Percentiles rank a stretch among this genome's conserved stretches.
Evolutionary conservation across 2,797 vertebrate species (phyloP).

Genomic region (Cheirogaleus major): DNA sequence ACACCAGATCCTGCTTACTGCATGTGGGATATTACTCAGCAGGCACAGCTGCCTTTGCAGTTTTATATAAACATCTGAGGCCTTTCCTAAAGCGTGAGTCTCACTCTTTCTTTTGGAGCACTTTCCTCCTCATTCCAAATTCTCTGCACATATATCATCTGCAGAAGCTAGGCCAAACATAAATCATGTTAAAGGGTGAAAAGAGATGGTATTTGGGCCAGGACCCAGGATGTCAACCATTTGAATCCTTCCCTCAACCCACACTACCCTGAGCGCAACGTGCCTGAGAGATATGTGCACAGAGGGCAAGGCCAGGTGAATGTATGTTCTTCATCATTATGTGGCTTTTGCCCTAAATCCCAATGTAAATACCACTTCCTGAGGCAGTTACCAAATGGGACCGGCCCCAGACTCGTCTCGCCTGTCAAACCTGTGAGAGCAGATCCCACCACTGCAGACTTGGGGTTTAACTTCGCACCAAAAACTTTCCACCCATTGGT

Average conservation of each 20-base stretch:
- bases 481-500: conserved; percentile 48
- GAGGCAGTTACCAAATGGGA: conserved; percentile 49
- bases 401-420: neutral
- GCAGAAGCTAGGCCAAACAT: conserved; percentile 27
- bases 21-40: conserved; percentile 71
- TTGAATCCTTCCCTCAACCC: conserved; percentile 12
- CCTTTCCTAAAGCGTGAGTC: conserved; percentile 35
- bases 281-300: conserved; percentile 39
- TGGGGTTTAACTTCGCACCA: conserved; percentile 42
- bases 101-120: conserved; percentile 47
- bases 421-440: conserved; percentile 61
- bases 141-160: conserved; percentile 35
- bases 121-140: conserved; percentile 64
- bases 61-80: conserved; percentile 71
- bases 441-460: neutral
- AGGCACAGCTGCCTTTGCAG: conserved; percentile 65
- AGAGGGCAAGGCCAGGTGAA: conserved; percentile 24
- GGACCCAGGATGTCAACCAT: neutral
- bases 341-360: conserved; percentile 67
- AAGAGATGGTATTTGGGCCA: conserved; percentile 49
- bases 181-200: conserved; percentile 62
- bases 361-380: conserved; percentile 19
- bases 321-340: neutral
- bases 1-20: conserved; percentile 62
- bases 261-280: neutral